phyloP scores from a whole-genome alignment of 2,113 vertebrate genomes.

The Chiloscyllium plagiosum region DNA sequence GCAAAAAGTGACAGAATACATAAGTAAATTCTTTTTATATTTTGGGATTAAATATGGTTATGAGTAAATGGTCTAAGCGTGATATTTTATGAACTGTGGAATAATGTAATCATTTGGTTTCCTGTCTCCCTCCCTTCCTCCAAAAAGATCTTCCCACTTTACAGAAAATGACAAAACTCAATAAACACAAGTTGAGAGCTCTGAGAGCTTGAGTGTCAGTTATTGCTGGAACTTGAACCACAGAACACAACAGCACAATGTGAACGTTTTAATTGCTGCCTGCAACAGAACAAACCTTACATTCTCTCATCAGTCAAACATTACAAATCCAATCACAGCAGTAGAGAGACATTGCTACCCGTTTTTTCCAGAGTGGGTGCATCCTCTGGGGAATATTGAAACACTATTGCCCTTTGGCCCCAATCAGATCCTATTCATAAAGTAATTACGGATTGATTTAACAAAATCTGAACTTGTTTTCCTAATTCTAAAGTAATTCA shows the following conservation, averaged over 20 bases:
- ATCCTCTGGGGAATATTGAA: constrained; percentile 26
- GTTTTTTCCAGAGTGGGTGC: neutral
- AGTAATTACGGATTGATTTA: constrained; percentile 38
- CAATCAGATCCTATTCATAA: constrained; percentile 37
- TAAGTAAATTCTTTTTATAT: neutral
- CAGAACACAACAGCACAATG: neutral
- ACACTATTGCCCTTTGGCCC: constrained; percentile 21
- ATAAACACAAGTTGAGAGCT: neutral
- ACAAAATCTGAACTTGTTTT: constrained; percentile 38
- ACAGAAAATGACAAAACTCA: neutral
- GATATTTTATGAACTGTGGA: neutral
- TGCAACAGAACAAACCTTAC: constrained; percentile 22
- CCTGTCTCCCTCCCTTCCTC: neutral
- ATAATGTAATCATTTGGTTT: neutral
- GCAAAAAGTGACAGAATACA: neutral
- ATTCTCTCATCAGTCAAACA: constrained; percentile 29
- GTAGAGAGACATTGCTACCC: neutral
- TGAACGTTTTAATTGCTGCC: neutral
- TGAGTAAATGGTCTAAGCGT: neutral
- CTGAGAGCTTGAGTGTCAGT: neutral
- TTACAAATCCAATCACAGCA: constrained; percentile 8
- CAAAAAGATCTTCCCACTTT: neutral
- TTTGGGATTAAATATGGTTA: neutral
- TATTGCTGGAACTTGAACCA: constrained; percentile 5
- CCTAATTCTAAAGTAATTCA: constrained; percentile 36